Conservation (phyloP, 1,140 invertebrate species). For the Pogonomyrmex californicus region DNA sequence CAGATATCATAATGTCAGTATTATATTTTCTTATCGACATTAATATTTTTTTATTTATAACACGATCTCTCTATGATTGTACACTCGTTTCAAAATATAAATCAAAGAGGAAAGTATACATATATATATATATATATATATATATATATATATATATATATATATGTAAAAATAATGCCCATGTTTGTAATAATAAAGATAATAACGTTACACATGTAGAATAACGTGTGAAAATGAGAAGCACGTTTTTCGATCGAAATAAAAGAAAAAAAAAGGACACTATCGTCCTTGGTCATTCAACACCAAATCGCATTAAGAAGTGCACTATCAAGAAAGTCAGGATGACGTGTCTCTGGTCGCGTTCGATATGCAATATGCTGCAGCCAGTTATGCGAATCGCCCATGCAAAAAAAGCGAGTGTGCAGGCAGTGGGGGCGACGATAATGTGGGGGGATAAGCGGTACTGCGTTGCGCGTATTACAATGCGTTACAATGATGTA, state of each 20-base stretch:
- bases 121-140: background rate
- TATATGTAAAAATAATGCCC: background rate
- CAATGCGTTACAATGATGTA: constrained; percentile 22
- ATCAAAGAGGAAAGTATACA: background rate
- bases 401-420: background rate
- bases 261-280: background rate
- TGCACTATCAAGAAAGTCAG: constrained; percentile 17
- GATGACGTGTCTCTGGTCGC: constrained; percentile 21
- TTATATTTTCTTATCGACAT: background rate
- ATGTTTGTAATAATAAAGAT: constrained; percentile 5
- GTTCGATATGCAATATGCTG: constrained; percentile 13
- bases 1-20: background rate
- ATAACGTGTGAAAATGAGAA: background rate
- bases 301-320: background rate
- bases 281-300: background rate
- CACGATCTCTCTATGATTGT: background rate
- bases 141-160: background rate
- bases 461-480: background rate
- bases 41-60: background rate
- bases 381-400: constrained; percentile 27
- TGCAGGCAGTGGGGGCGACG: background rate
- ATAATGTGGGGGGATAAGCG: background rate
- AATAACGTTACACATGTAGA: background rate
- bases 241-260: background rate
- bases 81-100: background rate